phyloP scores from a whole-genome alignment of 2,113 vertebrate genomes.

The Neoarius graeffei region DNA sequence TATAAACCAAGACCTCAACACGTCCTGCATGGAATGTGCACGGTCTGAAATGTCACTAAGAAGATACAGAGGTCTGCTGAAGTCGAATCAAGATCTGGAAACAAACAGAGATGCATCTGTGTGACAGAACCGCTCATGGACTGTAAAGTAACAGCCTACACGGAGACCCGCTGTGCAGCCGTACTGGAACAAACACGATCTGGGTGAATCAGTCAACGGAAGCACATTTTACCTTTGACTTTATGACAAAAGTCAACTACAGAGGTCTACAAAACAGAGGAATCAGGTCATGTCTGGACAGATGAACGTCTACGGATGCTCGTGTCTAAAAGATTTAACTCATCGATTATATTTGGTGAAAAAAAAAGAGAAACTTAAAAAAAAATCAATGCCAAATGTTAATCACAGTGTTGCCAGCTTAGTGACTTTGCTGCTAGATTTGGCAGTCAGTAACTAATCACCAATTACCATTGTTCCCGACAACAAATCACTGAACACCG shows the following conservation, averaged over 20 bases:
- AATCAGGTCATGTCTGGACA: too few relatives aligned
- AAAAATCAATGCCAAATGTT: neutral
- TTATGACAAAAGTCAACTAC: neutral
- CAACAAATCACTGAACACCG: neutral
- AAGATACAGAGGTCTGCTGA: neutral
- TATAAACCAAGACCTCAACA: neutral
- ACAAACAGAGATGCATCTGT: neutral
- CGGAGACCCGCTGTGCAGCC: neutral
- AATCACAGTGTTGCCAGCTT: neutral
- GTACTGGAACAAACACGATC: neutral
- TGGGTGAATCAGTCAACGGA: neutral
- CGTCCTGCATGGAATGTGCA: neutral
- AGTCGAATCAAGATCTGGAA: neutral
- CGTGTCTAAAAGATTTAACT: neutral
- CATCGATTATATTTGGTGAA: neutral
- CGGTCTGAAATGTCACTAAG: slow-evolving; percentile 1
- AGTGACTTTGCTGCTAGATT: neutral
- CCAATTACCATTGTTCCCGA: neutral
- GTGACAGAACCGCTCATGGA: neutral
- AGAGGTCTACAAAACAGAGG: too few relatives aligned
- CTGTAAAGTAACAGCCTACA: neutral
- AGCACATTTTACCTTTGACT: neutral
- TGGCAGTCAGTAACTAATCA: neutral
- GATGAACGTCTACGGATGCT: too few relatives aligned
- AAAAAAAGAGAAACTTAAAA: neutral